Base-by-base conservation (phyloP, 2,113 vertebrate species). In the Grus americana region DNA sequence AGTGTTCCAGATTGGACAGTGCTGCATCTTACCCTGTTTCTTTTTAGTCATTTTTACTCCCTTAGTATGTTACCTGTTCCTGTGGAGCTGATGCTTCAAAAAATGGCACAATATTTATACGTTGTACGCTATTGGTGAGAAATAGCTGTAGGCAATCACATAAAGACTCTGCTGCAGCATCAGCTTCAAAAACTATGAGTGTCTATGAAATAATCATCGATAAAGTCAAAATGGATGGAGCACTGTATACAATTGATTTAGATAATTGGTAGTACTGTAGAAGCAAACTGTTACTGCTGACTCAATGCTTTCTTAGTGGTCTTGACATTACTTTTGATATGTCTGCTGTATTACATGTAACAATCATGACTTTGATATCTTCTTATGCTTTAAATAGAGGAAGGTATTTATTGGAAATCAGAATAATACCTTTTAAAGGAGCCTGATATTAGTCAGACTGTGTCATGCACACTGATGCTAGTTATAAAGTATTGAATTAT, bases 371-470 rank as follows among this genome's bases (percentile, higher is more conserved):
- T 79, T 92, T 59, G 22, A 12, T 65, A 79, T 30, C 44, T 76
- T 70, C 18, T 12, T 80, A 6, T 6, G 3, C 36, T 78, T 70
- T 8, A 67, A 72, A n/a, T 34, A 50, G 49, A 58, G 16, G 22
- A 87, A 63, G 11, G 36, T 55, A 49, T 66, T 88, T 57, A 54
- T 0, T 44, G 8, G 24, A 76, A 80, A 61, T 63, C 7, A 49
- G 68, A 85, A 1, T 21, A 54, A 29, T 82, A 40, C 8, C 55
- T 65, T 81, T 79, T 27, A 52, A 59, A 91, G 27, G 62, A 68
- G 9, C 36, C 12, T 34, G 23, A 2, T 22, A 19, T 36, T 84
- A 36, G 42, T 40, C 0, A 0, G 27, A 24, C 44, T 50, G 14
- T 58, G 21, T 36, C 32, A 22, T 65, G 63, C 40, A n/a, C 23